Evolutionary conservation across 2,113 vertebrate genomes (phyloP).

Genomic region (Ivindomyrus marchei): DNA sequence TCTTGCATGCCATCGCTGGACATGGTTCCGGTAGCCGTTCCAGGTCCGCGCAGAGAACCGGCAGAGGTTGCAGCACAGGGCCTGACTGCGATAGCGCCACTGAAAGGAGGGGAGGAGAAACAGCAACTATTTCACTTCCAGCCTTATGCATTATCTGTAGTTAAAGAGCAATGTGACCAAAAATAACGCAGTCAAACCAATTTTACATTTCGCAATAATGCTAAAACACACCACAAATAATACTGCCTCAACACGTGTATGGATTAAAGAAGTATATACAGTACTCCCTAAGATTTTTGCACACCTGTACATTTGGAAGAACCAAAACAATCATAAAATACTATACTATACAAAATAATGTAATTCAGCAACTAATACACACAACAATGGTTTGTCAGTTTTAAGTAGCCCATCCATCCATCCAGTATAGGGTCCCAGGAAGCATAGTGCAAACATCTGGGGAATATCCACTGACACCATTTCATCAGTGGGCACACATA

Average conservation of each 20-base stretch:
- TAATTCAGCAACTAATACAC: not conserved
- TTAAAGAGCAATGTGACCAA: not conserved
- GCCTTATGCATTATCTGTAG: not conserved
- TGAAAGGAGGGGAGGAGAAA: conserved; percentile 39
- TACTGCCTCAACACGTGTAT: not conserved
- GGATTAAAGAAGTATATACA: not conserved
- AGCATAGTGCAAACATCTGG: not conserved
- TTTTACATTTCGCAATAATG: not conserved
- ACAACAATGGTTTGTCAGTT: not conserved
- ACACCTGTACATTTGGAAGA: not conserved
- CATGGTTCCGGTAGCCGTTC: conserved; percentile 67
- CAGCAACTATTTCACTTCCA: not conserved
- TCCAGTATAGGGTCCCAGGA: not conserved
- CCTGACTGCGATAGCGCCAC: conserved; percentile 74
- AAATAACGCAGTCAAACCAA: not conserved
- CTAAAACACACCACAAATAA: not conserved
- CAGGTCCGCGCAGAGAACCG: conserved; percentile 71
- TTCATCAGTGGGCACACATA: not conserved
- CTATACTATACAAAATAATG: not conserved
- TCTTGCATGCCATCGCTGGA: conserved; percentile 72
- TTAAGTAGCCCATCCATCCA: not conserved
- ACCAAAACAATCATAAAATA: not conserved
- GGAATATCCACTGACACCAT: not conserved
- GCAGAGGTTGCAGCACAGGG: conserved; percentile 75
- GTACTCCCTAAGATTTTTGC: not conserved